A percentile compares a stretch with the other conserved stretches of the same genome.
Evolutionary conservation across 1,140 invertebrate species (phyloP).

Genomic region (Drosophila jambulina): DNA sequence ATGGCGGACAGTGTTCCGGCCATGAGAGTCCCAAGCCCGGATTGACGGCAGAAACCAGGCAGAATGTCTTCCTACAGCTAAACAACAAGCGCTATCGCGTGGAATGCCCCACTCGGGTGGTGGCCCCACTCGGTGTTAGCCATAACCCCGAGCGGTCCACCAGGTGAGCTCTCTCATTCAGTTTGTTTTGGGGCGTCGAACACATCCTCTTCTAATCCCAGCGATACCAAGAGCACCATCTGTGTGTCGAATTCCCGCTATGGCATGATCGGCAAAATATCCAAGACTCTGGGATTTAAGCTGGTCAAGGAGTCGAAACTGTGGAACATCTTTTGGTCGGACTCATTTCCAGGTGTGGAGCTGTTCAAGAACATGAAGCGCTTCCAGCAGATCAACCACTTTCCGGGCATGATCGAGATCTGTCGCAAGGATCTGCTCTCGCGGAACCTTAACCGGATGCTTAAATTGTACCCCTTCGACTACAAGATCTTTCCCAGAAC

Average conservation of each 20-base stretch:
- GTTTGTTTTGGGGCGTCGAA: neutral
- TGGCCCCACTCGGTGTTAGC: neutral
- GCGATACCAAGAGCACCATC: constrained; percentile 85
- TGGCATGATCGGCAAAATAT: constrained; percentile 89
- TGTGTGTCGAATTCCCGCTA: constrained; percentile 91
- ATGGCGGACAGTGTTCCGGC: constrained; percentile 1
- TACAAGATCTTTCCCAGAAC: constrained; percentile 97
- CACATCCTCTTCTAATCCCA: constrained; percentile 11
- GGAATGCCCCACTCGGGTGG: constrained; percentile 39
- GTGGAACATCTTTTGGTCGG: constrained; percentile 96
- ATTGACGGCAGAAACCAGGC: neutral
- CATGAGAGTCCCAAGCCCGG: constrained; percentile 10
- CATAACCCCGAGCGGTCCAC: neutral
- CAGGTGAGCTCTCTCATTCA: constrained; percentile 27
- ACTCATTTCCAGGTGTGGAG: constrained; percentile 92
- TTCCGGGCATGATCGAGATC: constrained; percentile 96
- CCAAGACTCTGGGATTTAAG: constrained; percentile 91
- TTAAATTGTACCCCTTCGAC: constrained; percentile 93
- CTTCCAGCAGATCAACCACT: constrained; percentile 96
- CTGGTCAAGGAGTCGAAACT: constrained; percentile 92
- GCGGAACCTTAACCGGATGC: constrained; percentile 94
- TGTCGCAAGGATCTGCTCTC: constrained; percentile 94
- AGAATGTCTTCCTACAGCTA: constrained; percentile 65
- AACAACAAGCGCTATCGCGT: constrained; percentile 73
- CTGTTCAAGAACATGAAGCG: constrained; percentile 95